Evolutionary conservation across 2,888 invertebrate species (phyloP).

Genomic region (Synergus laeviventris): DNA sequence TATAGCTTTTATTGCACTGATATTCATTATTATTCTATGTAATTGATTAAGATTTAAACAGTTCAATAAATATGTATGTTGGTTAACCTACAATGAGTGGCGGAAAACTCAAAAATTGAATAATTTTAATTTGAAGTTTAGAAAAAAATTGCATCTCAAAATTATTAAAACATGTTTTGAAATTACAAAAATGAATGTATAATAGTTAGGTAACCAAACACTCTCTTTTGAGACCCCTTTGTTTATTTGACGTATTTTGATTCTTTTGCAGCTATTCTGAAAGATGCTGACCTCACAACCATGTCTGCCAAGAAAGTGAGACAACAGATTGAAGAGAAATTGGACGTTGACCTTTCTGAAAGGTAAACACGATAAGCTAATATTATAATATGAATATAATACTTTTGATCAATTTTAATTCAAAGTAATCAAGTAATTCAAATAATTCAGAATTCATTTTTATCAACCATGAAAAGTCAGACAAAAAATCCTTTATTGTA

Average conservation of each 20-base stretch:
- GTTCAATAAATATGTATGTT: background rate
- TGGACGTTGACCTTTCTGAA: constrained; percentile 85
- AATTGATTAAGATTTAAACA: too few relatives aligned
- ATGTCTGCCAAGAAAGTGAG: constrained; percentile 94
- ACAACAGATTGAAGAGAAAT: constrained; percentile 88
- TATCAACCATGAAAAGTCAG: background rate
- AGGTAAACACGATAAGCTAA: constrained; percentile 72
- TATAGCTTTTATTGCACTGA: background rate
- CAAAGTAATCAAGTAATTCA: constrained; percentile 23
- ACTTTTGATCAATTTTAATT: background rate
- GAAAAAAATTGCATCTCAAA: background rate
- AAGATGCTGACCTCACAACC: constrained; percentile 89
- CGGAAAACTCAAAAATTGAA: background rate
- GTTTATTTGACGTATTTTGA: background rate
- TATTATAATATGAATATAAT: background rate
- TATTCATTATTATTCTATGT: background rate
- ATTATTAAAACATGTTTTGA: background rate
- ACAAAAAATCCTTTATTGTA: background rate
- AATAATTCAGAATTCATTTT: background rate
- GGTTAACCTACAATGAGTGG: background rate
- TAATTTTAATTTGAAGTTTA: background rate
- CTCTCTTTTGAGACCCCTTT: background rate
- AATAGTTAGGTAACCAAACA: background rate
- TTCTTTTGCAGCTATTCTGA: constrained; percentile 84
- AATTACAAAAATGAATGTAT: background rate